Conservation (phyloP, 2,888 invertebrate species). For the Nemapogon koenigi region DNA sequence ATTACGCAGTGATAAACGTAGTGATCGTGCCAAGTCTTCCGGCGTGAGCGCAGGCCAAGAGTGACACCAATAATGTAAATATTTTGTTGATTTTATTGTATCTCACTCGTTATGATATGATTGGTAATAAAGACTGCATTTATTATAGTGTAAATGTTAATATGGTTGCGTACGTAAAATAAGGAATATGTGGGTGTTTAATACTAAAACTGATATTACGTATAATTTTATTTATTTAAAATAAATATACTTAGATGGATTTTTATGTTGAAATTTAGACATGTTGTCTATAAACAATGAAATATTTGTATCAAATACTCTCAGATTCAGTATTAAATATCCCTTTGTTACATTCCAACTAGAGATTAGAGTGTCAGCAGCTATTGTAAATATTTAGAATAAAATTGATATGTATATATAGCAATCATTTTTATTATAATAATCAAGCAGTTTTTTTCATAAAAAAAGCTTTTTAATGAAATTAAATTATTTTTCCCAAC, state of each 20-base stretch:
- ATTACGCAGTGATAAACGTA: slow-evolving; percentile 45
- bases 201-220: slow-evolving; percentile 12
- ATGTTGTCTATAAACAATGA: slow-evolving; percentile 6
- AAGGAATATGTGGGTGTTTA: slow-evolving; percentile 14
- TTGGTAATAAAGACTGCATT: slow-evolving; percentile 20
- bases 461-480: not conserved
- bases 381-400: slow-evolving; percentile 52
- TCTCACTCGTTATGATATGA: not conserved
- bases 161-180: not conserved
- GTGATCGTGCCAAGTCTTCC: slow-evolving; percentile 50
- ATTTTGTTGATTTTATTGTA: not conserved
- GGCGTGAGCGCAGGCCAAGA: slow-evolving; percentile 15
- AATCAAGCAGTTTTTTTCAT: not conserved
- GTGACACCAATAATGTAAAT: not conserved
- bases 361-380: slow-evolving; percentile 22
- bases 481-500: not conserved
- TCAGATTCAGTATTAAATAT: slow-evolving; percentile 35
- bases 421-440: slow-evolving; percentile 17
- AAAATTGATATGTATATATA: slow-evolving; percentile 48
- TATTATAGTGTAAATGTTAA: slow-evolving; percentile 13
- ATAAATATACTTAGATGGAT: slow-evolving; percentile 3
- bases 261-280: slow-evolving; percentile 7
- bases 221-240: slow-evolving; percentile 5
- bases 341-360: slow-evolving; percentile 51
- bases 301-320: not conserved